Conservation (phyloP, 2,888 invertebrate species). For the Trissolcus brochymenae region DNA sequence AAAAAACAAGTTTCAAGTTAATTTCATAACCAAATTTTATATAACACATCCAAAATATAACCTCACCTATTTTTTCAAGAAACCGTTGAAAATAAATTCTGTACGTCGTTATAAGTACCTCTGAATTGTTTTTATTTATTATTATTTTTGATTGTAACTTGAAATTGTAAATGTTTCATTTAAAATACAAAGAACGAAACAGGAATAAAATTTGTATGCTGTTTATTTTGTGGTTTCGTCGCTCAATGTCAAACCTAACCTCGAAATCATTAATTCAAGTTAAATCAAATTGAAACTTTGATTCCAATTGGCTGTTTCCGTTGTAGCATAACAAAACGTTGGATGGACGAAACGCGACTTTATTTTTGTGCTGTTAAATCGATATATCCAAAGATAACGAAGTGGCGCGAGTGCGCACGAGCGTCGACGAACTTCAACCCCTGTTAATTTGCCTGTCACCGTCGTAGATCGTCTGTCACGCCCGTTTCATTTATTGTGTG, state of each 20-base stretch:
- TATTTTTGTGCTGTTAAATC: constrained; percentile 12
- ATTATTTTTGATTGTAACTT: too few relatives aligned
- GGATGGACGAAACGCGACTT: background rate
- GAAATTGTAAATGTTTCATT: too few relatives aligned
- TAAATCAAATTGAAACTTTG: background rate
- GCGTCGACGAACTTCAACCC: constrained; percentile 29
- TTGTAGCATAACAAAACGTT: background rate
- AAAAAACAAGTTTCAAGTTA: too few relatives aligned
- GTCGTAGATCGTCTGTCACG: constrained; percentile 62
- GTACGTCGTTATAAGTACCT: too few relatives aligned
- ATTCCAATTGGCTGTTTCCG: background rate
- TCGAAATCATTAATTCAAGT: background rate
- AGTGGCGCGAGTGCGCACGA: constrained; percentile 33
- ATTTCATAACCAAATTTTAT: too few relatives aligned
- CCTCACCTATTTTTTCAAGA: too few relatives aligned
- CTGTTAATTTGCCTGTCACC: constrained; percentile 31
- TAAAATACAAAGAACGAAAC: too few relatives aligned
- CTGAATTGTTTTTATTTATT: too few relatives aligned
- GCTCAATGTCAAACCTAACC: background rate
- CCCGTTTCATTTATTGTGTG: constrained; percentile 64
- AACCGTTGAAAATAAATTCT: too few relatives aligned
- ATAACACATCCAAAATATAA: too few relatives aligned
- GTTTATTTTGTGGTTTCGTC: background rate
- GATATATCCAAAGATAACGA: constrained; percentile 26
- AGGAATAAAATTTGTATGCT: too few relatives aligned